Evolutionary conservation across 2,113 vertebrate genomes (phyloP).

Genomic region (Megaceryle torquata): DNA sequence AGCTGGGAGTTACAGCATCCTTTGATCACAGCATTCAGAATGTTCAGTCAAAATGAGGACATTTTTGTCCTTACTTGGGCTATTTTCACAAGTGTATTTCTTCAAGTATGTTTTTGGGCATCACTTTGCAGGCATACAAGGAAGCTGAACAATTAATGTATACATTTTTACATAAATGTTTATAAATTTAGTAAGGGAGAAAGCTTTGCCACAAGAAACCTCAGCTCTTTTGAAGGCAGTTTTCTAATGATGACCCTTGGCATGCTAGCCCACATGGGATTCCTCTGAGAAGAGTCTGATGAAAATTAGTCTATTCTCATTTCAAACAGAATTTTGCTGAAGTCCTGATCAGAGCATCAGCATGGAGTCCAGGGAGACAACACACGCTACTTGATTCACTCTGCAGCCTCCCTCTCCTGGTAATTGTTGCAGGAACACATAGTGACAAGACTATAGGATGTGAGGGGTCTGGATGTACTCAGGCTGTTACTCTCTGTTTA

Average conservation of each 20-base stretch:
- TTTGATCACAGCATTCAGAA: conserved; percentile 97
- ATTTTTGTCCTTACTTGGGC: conserved; percentile 71
- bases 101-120: conserved; percentile 65
- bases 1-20: conserved; percentile 86
- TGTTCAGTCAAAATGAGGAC: conserved; percentile 88
- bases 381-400: conserved; percentile 84
- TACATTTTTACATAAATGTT: conserved; percentile 92
- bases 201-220: conserved; percentile 84
- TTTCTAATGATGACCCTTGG: conserved; percentile 99
- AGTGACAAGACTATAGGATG: conserved; percentile 92
- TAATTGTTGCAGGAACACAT: conserved; percentile 89
- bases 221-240: conserved; percentile 87
- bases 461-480: conserved; percentile 94
- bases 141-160: conserved; percentile 76
- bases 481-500: conserved; percentile 99
- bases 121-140: conserved; percentile 54
- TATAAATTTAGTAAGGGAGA: conserved; percentile 90
- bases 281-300: conserved; percentile 89
- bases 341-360: conserved; percentile 96
- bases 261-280: conserved; percentile 93
- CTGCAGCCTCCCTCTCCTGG: conserved; percentile 87
- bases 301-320: conserved; percentile 99
- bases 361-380: conserved; percentile 88
- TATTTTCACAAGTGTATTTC: conserved; percentile 75
- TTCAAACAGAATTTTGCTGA: conserved; percentile 99